Base-by-base conservation (phyloP, 1,140 invertebrate species). In the Galleria mellonella region DNA sequence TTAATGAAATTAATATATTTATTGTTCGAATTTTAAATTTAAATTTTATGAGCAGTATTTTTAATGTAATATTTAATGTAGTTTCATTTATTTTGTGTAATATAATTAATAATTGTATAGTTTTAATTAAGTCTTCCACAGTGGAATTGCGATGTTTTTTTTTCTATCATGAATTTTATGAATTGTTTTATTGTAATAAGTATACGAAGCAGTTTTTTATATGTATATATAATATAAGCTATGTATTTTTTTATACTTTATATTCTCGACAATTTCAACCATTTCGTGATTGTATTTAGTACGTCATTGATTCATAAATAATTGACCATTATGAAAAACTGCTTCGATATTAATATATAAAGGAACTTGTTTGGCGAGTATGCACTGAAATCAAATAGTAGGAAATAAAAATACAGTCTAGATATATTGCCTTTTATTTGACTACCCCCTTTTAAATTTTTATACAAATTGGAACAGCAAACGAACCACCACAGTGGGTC, bases 321-420 rank as follows among this genome's bases (percentile, higher is more conserved):
- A 23, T 3, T 23, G 17, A 23, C 2, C 6, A 23, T 23, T 3
- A 23, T 23, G 17, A 4, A 12, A 38, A 35, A 35, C 41, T 27
- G 6, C 15, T 33, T 28, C 31, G n/a, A 10, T 31, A 4, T 33
- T 4, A 12, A 8, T 27, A 7, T 43, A 17, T 10, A 5, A 10
- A 33, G 15, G 27, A 6, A 23, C 17, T 33, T 28, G 5, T 35
- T 32, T 43, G n/a, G 32, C 41, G 36, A 43, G 32, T 43, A 31
- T 43, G 31, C 41, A 43, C 41, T 33, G 41, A 43, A 27, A 43
- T 37, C 41, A 28, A 15, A 43, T n/a, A 38, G 41, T 43, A 43
- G 41, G 9, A 9, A 43, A 43, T 43, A 43, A 43, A 42, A 15
- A 33, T 43, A 43, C 32, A 43, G 10, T 11, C 1, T 43, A 43